Evolutionary conservation across 2,113 vertebrate species (phyloP), one percentile per base, ranked within the genome.

Genomic region (Rhea americana): DNA sequence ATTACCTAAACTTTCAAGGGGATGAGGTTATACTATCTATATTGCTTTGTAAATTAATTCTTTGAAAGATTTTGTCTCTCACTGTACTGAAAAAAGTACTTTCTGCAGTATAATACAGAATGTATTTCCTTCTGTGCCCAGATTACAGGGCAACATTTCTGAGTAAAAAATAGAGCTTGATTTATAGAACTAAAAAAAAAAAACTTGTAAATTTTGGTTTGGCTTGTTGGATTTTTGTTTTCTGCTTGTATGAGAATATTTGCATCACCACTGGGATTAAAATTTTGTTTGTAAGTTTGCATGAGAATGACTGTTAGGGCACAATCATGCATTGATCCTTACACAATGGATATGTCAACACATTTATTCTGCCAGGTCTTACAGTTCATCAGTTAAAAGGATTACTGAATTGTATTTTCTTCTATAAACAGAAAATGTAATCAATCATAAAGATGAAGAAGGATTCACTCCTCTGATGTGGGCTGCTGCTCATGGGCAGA

Each of bases 401-500:
- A 92, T 96, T 94, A 93, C 84, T 95, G 87, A 96, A 35, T 85
- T 95, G 13, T 39, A 2, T 74, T 22, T 97, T 97, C 97, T 95
- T 95, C 94, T 97, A 96, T 92, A 90, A 97, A 97, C 95, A 99
- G 99, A 99, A 97, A 98, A 98, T 81, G 98, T 99, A 87, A 99
- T 99, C 95, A 99, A 99, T 97, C 98, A 98, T 87, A 99, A 99
- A 95, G 99, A 99, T 83, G 99, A 99, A 97, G 99, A 99, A 97
- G 99, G 99, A 91, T 99, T 99, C 96, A 99, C 99, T 4, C 99
- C 99, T 24, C 96, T 99, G 80, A 99, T 99, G 99, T 99, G 99
- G 99, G 99, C 99, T 13, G 99, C 99, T 89, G 99, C 99, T 93
- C 99, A 99, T 50, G 99, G 99, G 77, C 99, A 99, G 94, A 99